Evolutionary conservation across 1,140 invertebrate genomes (phyloP).

Genomic region (Dryas iulia): DNA sequence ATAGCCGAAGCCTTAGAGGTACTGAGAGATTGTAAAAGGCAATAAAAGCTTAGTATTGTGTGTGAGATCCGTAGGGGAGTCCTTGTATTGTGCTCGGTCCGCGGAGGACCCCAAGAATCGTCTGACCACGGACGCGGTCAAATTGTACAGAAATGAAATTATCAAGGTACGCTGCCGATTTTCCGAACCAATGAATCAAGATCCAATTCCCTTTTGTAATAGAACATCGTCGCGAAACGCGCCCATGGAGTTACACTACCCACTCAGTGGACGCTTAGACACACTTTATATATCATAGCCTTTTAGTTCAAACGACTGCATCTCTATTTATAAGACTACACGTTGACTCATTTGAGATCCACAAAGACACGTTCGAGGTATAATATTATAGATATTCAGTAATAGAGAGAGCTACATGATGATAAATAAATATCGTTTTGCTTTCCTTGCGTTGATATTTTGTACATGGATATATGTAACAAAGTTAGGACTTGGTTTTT

Average conservation of each 20-base stretch:
- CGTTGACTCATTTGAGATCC: neutral
- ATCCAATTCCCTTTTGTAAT: slow-evolving; percentile 81
- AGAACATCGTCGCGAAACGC: slow-evolving; percentile 77
- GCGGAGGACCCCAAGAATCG: slow-evolving; percentile 70
- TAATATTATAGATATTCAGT: neutral
- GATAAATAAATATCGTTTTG: neutral
- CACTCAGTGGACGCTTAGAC: slow-evolving; percentile 69
- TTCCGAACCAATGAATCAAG: slow-evolving; percentile 80
- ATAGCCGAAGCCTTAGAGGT: slow-evolving; percentile 65
- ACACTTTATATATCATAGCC: slow-evolving; percentile 49
- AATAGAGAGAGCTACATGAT: neutral
- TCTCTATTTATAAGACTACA: slow-evolving; percentile 13
- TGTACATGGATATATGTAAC: too few relatives aligned
- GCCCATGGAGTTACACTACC: slow-evolving; percentile 69
- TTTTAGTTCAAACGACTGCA: slow-evolving; percentile 38
- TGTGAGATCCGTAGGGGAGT: slow-evolving; percentile 70
- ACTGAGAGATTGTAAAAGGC: slow-evolving; percentile 79
- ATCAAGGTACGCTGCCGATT: slow-evolving; percentile 80
- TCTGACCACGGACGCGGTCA: slow-evolving; percentile 77
- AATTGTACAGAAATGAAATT: slow-evolving; percentile 81
- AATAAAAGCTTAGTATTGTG: slow-evolving; percentile 80
- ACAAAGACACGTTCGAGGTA: neutral
- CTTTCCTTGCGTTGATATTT: too few relatives aligned
- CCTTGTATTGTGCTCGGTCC: slow-evolving; percentile 72
- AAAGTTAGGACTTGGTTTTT: too few relatives aligned